Percentiles rank a stretch among this genome's conserved stretches.
Evolutionary conservation across 2,797 vertebrate species (phyloP).

Genomic region (Micropoecilia bifurca): DNA sequence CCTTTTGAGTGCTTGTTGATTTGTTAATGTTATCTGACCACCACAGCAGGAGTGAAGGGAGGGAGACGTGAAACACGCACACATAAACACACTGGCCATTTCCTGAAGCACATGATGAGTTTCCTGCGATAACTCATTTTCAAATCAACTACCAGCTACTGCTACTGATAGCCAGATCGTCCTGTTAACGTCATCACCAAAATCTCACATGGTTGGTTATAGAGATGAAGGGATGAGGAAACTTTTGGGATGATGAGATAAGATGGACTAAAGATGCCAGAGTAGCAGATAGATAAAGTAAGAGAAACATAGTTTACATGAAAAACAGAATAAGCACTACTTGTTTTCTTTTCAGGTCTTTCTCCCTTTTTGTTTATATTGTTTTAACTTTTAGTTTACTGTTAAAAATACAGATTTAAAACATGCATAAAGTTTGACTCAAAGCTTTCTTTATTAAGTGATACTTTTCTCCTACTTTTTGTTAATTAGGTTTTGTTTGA

Average conservation of each 20-base stretch:
- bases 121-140: conserved; percentile 70
- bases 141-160: conserved; percentile 55
- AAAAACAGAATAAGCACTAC: neutral
- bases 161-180: conserved; percentile 31
- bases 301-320: neutral
- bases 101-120: conserved; percentile 59
- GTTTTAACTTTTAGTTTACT: neutral
- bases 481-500: no score
- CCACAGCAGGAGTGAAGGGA: conserved; percentile 60
- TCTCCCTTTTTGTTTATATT: neutral
- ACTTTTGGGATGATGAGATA: conserved; percentile 7
- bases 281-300: neutral
- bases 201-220: neutral
- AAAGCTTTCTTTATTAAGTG: neutral
- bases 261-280: neutral
- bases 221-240: conserved; percentile 3
- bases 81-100: conserved; percentile 43
- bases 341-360: neutral
- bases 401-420: neutral
- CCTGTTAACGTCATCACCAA: conserved; percentile 13
- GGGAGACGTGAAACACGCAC: conserved; percentile 38
- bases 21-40: conserved; percentile 70
- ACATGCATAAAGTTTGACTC: neutral
- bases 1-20: conserved; percentile 49
- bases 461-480: neutral